Evolutionary conservation across 2,888 invertebrate genomes (phyloP).

Genomic region (Neocrepidodera transversa): DNA sequence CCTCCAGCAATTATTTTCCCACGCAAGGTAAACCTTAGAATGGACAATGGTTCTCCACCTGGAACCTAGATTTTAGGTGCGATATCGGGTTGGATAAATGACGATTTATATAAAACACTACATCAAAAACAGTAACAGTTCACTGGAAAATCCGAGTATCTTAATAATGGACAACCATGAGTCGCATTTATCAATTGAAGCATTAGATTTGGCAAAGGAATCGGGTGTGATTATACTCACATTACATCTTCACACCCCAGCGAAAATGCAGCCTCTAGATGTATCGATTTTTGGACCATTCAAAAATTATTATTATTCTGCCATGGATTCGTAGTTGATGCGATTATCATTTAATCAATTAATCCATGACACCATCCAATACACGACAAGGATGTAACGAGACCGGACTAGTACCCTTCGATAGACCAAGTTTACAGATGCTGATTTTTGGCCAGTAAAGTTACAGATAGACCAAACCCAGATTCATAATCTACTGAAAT

Average conservation of each 20-base stretch:
- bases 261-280: conserved; percentile 29
- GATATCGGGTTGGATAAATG: conserved; percentile 34
- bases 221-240: conserved; percentile 48
- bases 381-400: neutral
- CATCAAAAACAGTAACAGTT: conserved; percentile 38
- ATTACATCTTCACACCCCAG: conserved; percentile 53
- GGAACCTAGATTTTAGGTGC: conserved; percentile 28
- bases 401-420: conserved; percentile 1
- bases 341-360: conserved; percentile 25
- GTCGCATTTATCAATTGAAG: too few relatives aligned
- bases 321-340: conserved; percentile 51
- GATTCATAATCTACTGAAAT: conserved; percentile 5
- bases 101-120: conserved; percentile 28
- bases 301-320: conserved; percentile 27
- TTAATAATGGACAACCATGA: too few relatives aligned
- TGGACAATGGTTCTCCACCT: conserved; percentile 21
- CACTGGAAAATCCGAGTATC: conserved; percentile 44
- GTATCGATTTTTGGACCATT: conserved; percentile 25
- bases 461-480: neutral
- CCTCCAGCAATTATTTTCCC: conserved; percentile 45
- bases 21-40: conserved; percentile 24
- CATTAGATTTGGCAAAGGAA: too few relatives aligned
- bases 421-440: neutral
- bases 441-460: neutral
- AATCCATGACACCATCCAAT: conserved; percentile 9